A percentile compares a stretch with the other conserved stretches of the same genome.
phyloP scores from a whole-genome alignment of 2,888 invertebrate species.

The Syritta pipiens region DNA sequence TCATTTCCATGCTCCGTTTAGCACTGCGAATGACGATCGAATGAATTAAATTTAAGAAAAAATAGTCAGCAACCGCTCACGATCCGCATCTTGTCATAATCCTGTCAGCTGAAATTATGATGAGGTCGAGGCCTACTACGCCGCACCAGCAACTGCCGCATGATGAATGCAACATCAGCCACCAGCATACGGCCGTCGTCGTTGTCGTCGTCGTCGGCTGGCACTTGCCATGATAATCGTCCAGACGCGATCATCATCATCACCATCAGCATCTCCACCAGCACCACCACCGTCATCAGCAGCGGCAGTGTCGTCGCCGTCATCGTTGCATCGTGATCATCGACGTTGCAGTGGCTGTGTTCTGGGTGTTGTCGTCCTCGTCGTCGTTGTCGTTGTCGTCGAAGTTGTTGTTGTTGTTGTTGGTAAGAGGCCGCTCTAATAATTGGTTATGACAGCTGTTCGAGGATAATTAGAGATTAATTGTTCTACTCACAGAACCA shows the following conservation, averaged over 20 bases:
- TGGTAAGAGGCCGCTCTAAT: slow-evolving; percentile 69
- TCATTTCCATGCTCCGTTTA: slow-evolving; percentile 35
- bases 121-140: slow-evolving; percentile 62
- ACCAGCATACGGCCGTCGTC: too few relatives aligned
- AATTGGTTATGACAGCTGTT: slow-evolving; percentile 77
- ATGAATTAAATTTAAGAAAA: slow-evolving; percentile 8
- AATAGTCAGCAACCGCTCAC: slow-evolving; percentile 50
- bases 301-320: slow-evolving; percentile 18
- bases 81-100: slow-evolving; percentile 75
- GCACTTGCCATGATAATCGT: slow-evolving; percentile 53
- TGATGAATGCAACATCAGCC: slow-evolving; percentile 48
- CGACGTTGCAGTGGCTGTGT: slow-evolving; percentile 40
- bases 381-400: not conserved
- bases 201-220: slow-evolving; percentile 53
- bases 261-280: slow-evolving; percentile 18
- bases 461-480: slow-evolving; percentile 78
- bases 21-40: slow-evolving; percentile 15
- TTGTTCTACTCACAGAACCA: slow-evolving; percentile 76
- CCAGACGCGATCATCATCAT: slow-evolving; percentile 58
- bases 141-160: slow-evolving; percentile 11
- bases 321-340: slow-evolving; percentile 19
- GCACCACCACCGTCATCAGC: not conserved
- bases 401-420: slow-evolving; percentile 1
- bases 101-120: slow-evolving; percentile 73
- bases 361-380: slow-evolving; percentile 33